phyloP scores from a whole-genome alignment of 2,113 vertebrate species.

The Vidua macroura region DNA sequence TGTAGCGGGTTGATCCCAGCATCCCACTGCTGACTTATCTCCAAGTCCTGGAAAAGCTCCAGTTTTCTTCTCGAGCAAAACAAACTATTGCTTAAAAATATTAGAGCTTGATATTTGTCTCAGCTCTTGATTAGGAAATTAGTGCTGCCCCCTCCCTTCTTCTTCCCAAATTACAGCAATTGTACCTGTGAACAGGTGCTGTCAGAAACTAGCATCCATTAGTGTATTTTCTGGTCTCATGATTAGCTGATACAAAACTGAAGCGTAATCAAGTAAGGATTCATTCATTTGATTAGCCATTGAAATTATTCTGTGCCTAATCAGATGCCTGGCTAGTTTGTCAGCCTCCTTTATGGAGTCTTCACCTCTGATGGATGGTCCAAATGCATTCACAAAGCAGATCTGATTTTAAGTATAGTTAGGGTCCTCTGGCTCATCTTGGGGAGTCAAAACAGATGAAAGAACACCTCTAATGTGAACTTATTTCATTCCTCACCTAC shows the following conservation, averaged over 20 bases:
- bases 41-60: neutral
- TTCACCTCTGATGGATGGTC: conserved; percentile 62
- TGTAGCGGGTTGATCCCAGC: neutral
- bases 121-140: conserved; percentile 61
- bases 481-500: neutral
- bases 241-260: conserved; percentile 76
- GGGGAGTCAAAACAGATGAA: conserved; percentile 30
- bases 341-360: conserved; percentile 62
- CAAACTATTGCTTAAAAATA: neutral
- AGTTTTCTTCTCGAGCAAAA: neutral
- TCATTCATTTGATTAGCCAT: conserved; percentile 77
- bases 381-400: conserved; percentile 64
- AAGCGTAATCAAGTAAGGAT: conserved; percentile 78
- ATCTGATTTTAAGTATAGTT: conserved; percentile 62
- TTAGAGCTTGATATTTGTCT: neutral
- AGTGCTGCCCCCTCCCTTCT: conserved; percentile 48
- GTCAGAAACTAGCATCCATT: conserved; percentile 44
- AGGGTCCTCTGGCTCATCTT: conserved; percentile 1
- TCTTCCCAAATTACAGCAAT: conserved; percentile 60
- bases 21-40: neutral
- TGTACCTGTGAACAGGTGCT: conserved; percentile 63
- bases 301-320: conserved; percentile 77
- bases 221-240: conserved; percentile 67
- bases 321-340: conserved; percentile 74
- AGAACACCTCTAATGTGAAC: conserved; percentile 46